Base-by-base conservation (phyloP, 2,888 invertebrate species). In the Tenodera sinensis region DNA sequence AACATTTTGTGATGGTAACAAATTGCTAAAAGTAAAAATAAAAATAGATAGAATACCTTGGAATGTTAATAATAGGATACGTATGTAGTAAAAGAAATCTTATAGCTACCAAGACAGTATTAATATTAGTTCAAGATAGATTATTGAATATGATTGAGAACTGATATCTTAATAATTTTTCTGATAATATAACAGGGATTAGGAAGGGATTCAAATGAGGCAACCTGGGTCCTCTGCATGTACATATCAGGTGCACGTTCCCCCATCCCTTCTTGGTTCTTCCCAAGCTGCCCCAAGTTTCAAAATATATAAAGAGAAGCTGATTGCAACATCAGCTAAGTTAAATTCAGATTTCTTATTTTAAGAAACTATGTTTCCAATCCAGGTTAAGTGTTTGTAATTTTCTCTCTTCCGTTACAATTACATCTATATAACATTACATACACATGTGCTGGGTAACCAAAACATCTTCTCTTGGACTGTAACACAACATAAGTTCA, bases 221-320 rank as follows among this genome's bases (percentile, higher is more conserved):
- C 83, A 87, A 87, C 87, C 87, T 87, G 87, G 85, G 86, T 83
- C 87, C 87, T 82, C 87, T 83, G 87, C 81, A 85, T 71, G 54
- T 83, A 87, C 87, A 87, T 83, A 87, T 87, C 87, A 87, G 87
- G 87, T 87, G 87, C 87, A 83, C 27, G 15, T 54, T 85, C 85
- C 47, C 54, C 54, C 54, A 25, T 71, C 54, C 54, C 54, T 71
- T 71, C 54, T 71, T 71, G 25, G 54, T 71, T 71, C 54, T 71
- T 71, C 54, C 54, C 54, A 71, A 71, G 54, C 54, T 71, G 54
- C 54, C 54, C 54, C 54, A 71, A 71, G 54, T 71, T 71, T 25
- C 54, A 71, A 71, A 71, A 71, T 71, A 25, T 71, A 20, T 71
- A 71, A 42, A 25, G 54, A 20, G 25, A 71, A 20, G 54, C 54